phyloP scores from a whole-genome alignment of 2,797 vertebrate genomes.

The Myoxocephalus aenaeus region DNA sequence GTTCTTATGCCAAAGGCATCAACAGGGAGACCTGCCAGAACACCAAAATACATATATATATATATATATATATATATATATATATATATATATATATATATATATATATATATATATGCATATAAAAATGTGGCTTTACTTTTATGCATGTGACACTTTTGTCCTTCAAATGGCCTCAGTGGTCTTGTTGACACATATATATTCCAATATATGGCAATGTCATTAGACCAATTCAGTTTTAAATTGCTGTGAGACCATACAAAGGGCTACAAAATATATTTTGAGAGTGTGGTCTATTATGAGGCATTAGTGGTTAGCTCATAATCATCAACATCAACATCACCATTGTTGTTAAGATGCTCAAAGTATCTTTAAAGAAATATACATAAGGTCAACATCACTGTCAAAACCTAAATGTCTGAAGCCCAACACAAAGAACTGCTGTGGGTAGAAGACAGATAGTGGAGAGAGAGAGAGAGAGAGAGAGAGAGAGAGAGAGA shows the following conservation, averaged over 20 bases:
- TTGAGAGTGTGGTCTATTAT: background rate
- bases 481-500: constrained; percentile 14
- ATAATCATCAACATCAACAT: background rate
- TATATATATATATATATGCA: too few species aligned
- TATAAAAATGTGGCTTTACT: background rate
- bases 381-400: constrained; percentile 27
- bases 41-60: background rate
- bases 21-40: background rate
- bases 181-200: background rate
- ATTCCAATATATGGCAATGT: background rate
- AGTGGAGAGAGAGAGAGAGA: constrained; percentile 35
- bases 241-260: background rate
- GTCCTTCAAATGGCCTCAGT: background rate
- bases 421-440: constrained; percentile 68
- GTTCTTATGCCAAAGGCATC: constrained; percentile 3
- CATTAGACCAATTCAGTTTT: background rate
- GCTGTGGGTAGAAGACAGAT: constrained; percentile 60
- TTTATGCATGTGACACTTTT: background rate
- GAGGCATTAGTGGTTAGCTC: background rate
- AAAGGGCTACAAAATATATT: background rate
- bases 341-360: constrained; percentile 15
- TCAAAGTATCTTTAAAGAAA: constrained; percentile 28
- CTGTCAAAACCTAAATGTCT: constrained; percentile 45
- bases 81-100: too few species aligned
- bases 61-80: background rate